These are phyloP conservation scores for Allygus modestus DNA, from an alignment of 2,888 invertebrate species.

Conservation along the genomic window DNA sequence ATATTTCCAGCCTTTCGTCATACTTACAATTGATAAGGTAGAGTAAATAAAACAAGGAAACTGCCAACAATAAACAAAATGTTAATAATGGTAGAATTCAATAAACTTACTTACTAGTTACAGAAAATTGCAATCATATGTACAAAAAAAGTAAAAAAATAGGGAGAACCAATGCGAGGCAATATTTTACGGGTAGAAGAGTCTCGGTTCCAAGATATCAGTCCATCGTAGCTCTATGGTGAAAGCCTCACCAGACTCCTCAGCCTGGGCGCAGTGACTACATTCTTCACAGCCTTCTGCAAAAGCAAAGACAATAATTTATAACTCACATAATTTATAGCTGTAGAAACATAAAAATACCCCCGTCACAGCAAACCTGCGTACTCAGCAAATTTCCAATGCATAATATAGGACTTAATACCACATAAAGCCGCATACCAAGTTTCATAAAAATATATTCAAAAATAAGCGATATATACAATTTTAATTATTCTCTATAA, in stretches of 20 bases:
- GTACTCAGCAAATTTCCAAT: no score
- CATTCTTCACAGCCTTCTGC: constrained; percentile 39
- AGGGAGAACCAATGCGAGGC: not conserved
- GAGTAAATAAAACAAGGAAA: no score
- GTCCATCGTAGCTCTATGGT: constrained; percentile 18
- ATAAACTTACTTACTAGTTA: not conserved
- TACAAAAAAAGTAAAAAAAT: not conserved
- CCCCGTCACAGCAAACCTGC: no score
- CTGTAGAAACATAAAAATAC: no score
- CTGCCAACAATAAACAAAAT: not conserved
- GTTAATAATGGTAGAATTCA: not conserved
- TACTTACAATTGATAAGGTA: no score
- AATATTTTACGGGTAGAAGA: constrained; percentile 29
- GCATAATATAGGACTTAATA: no score
- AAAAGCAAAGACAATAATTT: not conserved
- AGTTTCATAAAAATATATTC: no score
- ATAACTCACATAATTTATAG: no score
- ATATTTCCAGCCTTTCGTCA: no score
- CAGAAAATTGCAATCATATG: constrained; percentile 5
- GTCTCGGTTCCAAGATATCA: constrained; percentile 29
- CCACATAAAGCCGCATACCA: no score
- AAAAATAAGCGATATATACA: no score
- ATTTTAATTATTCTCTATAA: no score
- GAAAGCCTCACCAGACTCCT: not conserved
- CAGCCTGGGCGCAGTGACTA: not conserved